Evolutionary conservation across 2,888 invertebrate genomes (phyloP), one percentile per base, ranked within the genome.

Genomic region (Gasteruption jaculator): DNA sequence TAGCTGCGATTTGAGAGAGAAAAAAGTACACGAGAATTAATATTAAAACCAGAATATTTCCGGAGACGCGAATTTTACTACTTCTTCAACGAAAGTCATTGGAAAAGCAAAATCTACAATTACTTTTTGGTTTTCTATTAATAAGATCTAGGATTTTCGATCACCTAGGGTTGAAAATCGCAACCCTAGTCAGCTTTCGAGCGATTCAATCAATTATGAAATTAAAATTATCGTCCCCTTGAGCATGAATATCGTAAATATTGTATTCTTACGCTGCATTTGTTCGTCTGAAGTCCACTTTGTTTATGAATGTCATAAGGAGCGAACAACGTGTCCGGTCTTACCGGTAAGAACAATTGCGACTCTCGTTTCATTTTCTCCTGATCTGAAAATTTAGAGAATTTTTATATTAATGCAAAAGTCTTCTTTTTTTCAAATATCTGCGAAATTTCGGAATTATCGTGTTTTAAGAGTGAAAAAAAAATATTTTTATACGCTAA

Each of bases 301-400:
- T 69, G 71, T 37, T 68, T 71, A 54, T 71, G 70, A 52, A 70
- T 60, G 45, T 71, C 71, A 48, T 69, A 69, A 2, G 71, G 69
- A 22, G 69, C 67, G 45, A 71, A 71, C 26, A 71, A 60, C 21
- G 69, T 71, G 43, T 71, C 71, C 41, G 71, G 71, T 49, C 71
- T 59, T n/a, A 71, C 71, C 16, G 71, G 71, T 48, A 71, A 53
- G 57, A 68, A 71, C 41, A 71, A 57, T 45, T 71, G 70, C 25
- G 70, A 68, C 38, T 71, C 70, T 6, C 65, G 63, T 46, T 64
- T 69, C 18, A 65, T 57, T 50, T 68, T 68, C 34, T 70, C 70
- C 46, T 66, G 65, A 43, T 67, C 70, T 68, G 44, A 14, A 51
- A 55, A n/a, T n/a, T n/a, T n/a, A n/a, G n/a, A n/a, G n/a, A n/a